Conservation (phyloP, 2,888 invertebrate species). For the Oeneis ivallda region DNA sequence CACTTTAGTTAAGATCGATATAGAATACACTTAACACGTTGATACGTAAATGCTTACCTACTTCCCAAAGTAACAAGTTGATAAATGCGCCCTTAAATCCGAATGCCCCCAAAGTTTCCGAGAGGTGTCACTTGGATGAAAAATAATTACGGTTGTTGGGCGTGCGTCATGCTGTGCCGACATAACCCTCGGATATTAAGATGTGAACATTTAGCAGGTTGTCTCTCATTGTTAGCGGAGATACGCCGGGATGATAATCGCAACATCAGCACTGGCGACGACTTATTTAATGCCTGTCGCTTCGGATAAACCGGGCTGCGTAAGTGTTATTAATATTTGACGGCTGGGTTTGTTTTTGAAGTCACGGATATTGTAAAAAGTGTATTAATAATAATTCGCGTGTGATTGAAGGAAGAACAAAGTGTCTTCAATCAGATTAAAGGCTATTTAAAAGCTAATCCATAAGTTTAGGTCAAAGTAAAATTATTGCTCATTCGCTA, state of each 20-base stretch:
- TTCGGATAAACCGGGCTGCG: conserved; percentile 52
- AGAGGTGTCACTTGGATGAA: conserved; percentile 69
- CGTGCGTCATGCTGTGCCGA: conserved; percentile 74
- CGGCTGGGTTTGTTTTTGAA: conserved; percentile 25
- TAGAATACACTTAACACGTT: neutral
- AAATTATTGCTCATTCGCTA: too few relatives aligned
- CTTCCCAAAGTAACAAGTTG: conserved; percentile 20
- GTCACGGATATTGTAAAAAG: conserved; percentile 10
- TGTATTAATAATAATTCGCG: too few relatives aligned
- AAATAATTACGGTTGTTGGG: conserved; percentile 71
- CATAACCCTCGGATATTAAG: conserved; percentile 74
- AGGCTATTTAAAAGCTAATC: too few relatives aligned
- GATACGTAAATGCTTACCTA: neutral
- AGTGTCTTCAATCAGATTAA: neutral
- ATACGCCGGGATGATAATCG: conserved; percentile 70
- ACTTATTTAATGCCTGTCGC: conserved; percentile 78
- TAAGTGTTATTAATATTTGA: conserved; percentile 34
- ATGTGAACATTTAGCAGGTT: conserved; percentile 68
- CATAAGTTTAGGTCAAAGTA: too few relatives aligned
- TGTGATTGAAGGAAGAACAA: too few relatives aligned
- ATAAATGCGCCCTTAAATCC: conserved; percentile 30
- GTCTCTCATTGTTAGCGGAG: conserved; percentile 66
- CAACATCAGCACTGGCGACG: conserved; percentile 60
- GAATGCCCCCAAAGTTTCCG: conserved; percentile 50
- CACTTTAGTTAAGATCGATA: neutral